Evolutionary conservation across 1,140 invertebrate species (phyloP).

Genomic region (Maconellicoccus hirsutus): DNA sequence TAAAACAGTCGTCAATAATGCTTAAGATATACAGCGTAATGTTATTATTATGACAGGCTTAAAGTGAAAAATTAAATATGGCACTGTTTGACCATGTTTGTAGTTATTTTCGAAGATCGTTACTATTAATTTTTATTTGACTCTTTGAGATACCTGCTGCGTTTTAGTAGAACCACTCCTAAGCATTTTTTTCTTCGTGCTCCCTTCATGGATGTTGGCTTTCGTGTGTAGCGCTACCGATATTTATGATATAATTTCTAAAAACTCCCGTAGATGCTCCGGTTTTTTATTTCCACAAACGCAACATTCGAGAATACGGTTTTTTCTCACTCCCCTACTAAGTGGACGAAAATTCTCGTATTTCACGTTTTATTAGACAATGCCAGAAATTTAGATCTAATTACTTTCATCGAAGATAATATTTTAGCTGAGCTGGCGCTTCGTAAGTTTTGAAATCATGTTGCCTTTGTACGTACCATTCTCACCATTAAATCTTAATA

Average conservation of each 20-base stretch:
- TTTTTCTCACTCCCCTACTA: too few species aligned
- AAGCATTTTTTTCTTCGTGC: neutral
- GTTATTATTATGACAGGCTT: slow-evolving; percentile 12
- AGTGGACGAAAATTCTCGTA: too few species aligned
- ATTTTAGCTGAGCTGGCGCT: too few species aligned
- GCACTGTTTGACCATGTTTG: slow-evolving; percentile 16
- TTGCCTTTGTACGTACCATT: too few species aligned
- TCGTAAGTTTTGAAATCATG: too few species aligned
- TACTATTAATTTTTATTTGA: slow-evolving; percentile 20
- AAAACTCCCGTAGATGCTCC: too few species aligned
- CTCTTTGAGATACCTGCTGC: slow-evolving; percentile 9
- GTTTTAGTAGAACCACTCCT: slow-evolving; percentile 20
- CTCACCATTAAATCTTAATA: too few species aligned
- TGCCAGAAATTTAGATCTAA: too few species aligned
- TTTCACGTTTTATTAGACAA: too few species aligned
- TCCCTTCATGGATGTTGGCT: neutral
- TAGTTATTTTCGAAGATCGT: slow-evolving; percentile 19
- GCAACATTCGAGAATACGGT: too few species aligned
- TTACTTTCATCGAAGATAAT: too few species aligned
- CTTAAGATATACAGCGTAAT: slow-evolving; percentile 13
- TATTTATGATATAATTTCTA: neutral
- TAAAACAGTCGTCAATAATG: slow-evolving; percentile 21
- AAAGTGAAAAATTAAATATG: slow-evolving; percentile 15
- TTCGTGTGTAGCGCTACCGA: neutral
- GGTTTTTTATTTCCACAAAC: too few species aligned